A percentile compares a stretch with the other conserved stretches of the same genome.
These are phyloP conservation scores for Pyralis farinalis DNA, from an alignment of 2,888 invertebrate species.

Conservation along the genomic window DNA sequence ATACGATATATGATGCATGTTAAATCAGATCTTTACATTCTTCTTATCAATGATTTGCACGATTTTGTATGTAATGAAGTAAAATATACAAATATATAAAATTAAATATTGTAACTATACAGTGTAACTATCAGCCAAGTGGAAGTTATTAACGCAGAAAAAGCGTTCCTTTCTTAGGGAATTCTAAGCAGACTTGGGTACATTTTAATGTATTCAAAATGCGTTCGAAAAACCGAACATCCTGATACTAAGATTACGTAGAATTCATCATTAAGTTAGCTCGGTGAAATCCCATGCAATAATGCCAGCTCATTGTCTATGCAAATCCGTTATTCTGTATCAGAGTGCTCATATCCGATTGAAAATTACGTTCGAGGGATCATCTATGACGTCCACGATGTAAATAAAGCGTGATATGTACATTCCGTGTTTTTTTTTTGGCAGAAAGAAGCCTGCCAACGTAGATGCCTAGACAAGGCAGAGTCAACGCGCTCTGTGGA, in stretches of 20 bases:
- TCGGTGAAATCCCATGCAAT: slow-evolving; percentile 53
- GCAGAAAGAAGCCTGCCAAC: too few species aligned
- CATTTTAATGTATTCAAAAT: slow-evolving; percentile 42
- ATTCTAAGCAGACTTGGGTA: slow-evolving; percentile 35
- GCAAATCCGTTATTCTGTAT: slow-evolving; percentile 47
- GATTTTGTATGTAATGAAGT: too few species aligned
- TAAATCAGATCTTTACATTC: too few species aligned
- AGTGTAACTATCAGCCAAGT: slow-evolving; percentile 31
- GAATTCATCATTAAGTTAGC: slow-evolving; percentile 41
- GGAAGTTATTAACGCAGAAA: slow-evolving; percentile 36
- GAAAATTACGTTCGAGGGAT: not conserved
- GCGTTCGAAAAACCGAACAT: slow-evolving; percentile 49
- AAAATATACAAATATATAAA: too few species aligned
- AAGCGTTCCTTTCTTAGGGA: slow-evolving; percentile 48
- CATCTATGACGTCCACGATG: not conserved
- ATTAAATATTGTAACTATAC: slow-evolving; percentile 7
- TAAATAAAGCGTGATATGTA: too few species aligned
- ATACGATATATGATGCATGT: too few species aligned
- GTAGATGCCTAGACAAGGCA: too few species aligned
- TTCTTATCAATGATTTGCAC: too few species aligned
- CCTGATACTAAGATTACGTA: slow-evolving; percentile 58
- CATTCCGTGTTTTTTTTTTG: too few species aligned
- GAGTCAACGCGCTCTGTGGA: too few species aligned
- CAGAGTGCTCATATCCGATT: slow-evolving; percentile 40
- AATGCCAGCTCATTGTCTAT: slow-evolving; percentile 47